Base-by-base conservation (phyloP, 2,888 invertebrate species). In the Crossocerus cetratus region DNA sequence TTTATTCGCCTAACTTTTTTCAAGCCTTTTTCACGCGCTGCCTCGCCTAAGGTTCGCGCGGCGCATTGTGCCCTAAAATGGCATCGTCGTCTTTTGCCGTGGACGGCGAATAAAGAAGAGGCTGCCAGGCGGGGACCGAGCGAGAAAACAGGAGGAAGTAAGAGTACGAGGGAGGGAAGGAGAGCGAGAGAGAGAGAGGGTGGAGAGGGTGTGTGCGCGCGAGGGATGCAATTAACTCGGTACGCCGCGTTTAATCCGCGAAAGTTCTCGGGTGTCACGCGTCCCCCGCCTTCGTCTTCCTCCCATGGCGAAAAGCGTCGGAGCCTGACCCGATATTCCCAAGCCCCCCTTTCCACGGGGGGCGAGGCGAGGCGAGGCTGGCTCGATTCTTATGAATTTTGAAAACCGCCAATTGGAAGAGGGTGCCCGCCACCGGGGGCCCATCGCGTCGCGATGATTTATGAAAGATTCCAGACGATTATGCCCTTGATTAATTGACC, bases 401-500 rank as follows among this genome's bases (percentile, higher is more conserved):
- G 65, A 63, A 69, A 62, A 62, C 45, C 18, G 55, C 60, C 64
- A 61, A 77, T 74, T 80, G 71, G 64, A 32, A 1, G 32, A 70
- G 75, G 32, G 57, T 44, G 32, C 32, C 5, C 22, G 13, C 20
- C 18, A 59, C 16, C 22, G 23, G 16, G 54, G 57, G n/a, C 22
- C 59, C 54, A 42, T 22, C 65, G 59, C 23, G 45, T 32, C 8
- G 8, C 61, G 64, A 78, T 81, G 81, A 81, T 81, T 81, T 81
- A 81, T 81, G 81, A 78, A 81, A 73, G 81, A 81, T 70, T 71
- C 74, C 53, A 45, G 65, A 57, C 74, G 77, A 76, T 77, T 71
- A 76, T 68, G 64, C 70, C 67, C 68, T 59, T 78, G 76, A 74
- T 82, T 82, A 82, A 82, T 82, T 78, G 78, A 78, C 71, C 75